Conservation (phyloP, 2,113 vertebrate species). For the Platysternon megacephalum region DNA sequence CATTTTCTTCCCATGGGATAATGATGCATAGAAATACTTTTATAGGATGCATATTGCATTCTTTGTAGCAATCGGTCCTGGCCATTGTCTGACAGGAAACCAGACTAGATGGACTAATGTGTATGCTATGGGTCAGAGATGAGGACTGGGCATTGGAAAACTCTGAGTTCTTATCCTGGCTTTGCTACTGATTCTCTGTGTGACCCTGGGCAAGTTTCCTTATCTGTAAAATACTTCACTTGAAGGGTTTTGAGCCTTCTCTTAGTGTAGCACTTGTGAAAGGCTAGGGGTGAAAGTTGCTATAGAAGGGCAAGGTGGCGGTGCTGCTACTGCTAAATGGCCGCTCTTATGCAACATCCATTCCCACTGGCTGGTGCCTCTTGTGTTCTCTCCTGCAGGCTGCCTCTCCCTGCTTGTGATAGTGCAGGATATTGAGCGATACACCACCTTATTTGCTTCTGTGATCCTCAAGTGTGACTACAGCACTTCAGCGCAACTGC, state of each 20-base stretch:
- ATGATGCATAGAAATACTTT: slow-evolving; percentile 16
- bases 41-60: not conserved
- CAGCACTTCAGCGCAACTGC: slow-evolving; percentile 88
- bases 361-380: not conserved
- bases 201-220: not conserved
- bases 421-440: slow-evolving; percentile 80
- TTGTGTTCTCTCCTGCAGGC: slow-evolving; percentile 75
- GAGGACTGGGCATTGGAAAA: not conserved
- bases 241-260: not conserved
- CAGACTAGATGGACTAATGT: not conserved
- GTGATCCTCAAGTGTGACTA: slow-evolving; percentile 91
- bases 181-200: not conserved
- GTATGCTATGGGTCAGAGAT: not conserved
- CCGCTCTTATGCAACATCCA: not conserved
- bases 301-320: not conserved
- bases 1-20: not conserved
- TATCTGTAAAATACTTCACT: not conserved
- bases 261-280: not conserved
- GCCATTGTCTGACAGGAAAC: not conserved
- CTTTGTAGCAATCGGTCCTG: not conserved
- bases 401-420: slow-evolving; percentile 85
- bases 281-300: not conserved
- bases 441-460: slow-evolving; percentile 86
- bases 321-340: rapidly evolving
- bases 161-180: not conserved